Evolutionary conservation across 37 sponge, comb jelly and placozoan genomes (phyloP).

Genomic region (Eunapius fragilis): DNA sequence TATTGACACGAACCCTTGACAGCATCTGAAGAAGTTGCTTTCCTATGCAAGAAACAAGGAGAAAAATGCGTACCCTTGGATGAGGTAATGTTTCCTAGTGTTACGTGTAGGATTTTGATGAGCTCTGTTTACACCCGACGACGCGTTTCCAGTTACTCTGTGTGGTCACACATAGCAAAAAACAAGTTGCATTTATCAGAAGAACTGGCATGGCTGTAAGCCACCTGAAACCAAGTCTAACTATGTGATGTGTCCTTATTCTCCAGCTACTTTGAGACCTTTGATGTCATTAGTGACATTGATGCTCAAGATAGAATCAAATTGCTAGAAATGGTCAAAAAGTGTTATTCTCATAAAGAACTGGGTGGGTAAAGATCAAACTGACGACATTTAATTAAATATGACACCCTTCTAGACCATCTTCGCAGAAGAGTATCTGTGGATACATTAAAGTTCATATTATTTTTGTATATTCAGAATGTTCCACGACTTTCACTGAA

Average conservation of each 20-base stretch:
- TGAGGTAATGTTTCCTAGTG: conserved; percentile 32
- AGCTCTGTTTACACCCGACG: too few relatives aligned
- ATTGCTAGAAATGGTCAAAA: conserved; percentile 16
- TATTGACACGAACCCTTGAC: not conserved
- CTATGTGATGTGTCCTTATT: not conserved
- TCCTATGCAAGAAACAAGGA: conserved; percentile 48
- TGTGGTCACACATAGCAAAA: conserved; percentile 56
- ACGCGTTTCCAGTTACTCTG: conserved; percentile 24
- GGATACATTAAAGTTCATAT: conserved; percentile 33
- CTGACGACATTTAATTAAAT: not conserved
- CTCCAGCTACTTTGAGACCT: conserved; percentile 72
- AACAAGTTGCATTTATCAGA: conserved; percentile 57
- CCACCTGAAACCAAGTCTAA: not conserved
- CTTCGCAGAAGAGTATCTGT: conserved; percentile 35
- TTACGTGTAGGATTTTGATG: too few relatives aligned
- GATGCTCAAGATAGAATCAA: conserved; percentile 30
- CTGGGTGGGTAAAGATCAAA: conserved; percentile 5
- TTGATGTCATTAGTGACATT: conserved; percentile 63
- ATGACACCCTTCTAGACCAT: conserved; percentile 7
- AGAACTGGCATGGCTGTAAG: conserved; percentile 72
- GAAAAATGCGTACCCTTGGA: conserved; percentile 42
- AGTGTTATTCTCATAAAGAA: conserved; percentile 48
- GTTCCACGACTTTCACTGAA: conserved; percentile 48
- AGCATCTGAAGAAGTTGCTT: conserved; percentile 69
- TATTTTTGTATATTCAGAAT: conserved; percentile 59